phyloP scores from a whole-genome alignment of 2,113 vertebrate species.

The Microcebus griseorufus region DNA sequence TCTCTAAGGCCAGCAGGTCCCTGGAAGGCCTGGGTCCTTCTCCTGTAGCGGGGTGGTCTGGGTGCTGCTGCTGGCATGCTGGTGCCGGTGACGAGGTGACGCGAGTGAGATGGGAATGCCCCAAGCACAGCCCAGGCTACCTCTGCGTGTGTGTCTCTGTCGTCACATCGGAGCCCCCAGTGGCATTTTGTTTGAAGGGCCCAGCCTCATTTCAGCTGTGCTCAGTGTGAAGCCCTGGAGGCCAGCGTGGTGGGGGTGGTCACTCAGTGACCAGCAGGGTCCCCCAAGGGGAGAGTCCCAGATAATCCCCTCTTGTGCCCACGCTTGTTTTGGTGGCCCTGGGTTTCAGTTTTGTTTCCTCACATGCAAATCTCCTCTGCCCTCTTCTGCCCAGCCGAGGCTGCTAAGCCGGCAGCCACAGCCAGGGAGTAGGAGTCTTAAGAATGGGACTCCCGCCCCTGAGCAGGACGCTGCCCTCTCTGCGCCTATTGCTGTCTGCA shows the following conservation, averaged over 20 bases:
- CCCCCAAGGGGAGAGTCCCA: neutral
- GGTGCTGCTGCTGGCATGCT: neutral
- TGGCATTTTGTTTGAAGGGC: neutral
- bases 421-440: neutral
- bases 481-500: neutral
- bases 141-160: neutral
- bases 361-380: neutral
- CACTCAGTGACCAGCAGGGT: neutral
- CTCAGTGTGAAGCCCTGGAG: neutral
- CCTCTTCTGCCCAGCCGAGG: neutral
- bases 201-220: neutral
- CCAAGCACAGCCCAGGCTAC: neutral
- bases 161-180: neutral
- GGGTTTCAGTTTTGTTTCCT: neutral
- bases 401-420: neutral
- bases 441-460: neutral
- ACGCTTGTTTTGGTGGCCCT: neutral
- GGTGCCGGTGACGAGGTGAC: neutral
- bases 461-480: neutral
- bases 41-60: too few relatives aligned
- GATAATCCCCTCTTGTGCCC: neutral
- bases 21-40: neutral
- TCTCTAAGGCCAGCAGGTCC: neutral
- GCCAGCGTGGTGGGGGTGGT: fast-evolving
- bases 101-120: neutral